Evolutionary conservation across 2,797 vertebrate genomes (phyloP), one percentile per base, ranked within the genome.

Genomic region (Selene dorsalis): DNA sequence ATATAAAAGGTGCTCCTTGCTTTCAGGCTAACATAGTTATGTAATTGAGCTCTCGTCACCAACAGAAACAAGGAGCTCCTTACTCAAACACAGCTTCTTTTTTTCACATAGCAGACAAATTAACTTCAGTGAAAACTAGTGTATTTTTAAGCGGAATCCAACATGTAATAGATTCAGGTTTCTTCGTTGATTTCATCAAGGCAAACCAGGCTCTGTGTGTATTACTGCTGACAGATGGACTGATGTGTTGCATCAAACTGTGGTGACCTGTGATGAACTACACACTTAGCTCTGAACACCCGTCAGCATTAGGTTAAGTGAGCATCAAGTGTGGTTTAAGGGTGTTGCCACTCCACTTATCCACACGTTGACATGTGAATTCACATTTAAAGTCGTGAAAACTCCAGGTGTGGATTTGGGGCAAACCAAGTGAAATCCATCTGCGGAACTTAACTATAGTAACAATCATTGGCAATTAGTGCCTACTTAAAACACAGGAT

Each of bases 261-360:
- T 20, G 32, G 59, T 48, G 22, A 53, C 18, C 6, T n/a, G n/a
- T 59, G 52, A 35, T 35, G 32, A 35, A 35, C 18, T 52, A 53
- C 52, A 64, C 22, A 60, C 47, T 61, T n/a, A 52, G 24, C 45
- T 48, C 59, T 55, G 57, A 77, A 53, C 20, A 50, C 50, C 26
- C n/a, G 24, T 35, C 48, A 30, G n/a, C 72, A 53, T 72, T 57
- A 53, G 50, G 24, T 57, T 58, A 62, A 22, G 5, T 6, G 26
- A 38, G 45, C 45, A 18, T 69, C 11, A 41, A 50, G 61, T 68
- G 38, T 24, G 17, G 12, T 45, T 62, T 58, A 17, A 14, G 53
- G 18, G 24, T 60, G 28, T 39, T 59, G 7, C 12, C 7, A 48
- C 24, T 63, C 39, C 45, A 48, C 45, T 20, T 20, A 14, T 20